Evolutionary conservation across 2,113 vertebrate species (phyloP), one percentile per base, ranked within the genome.

Genomic region (Bambusicola thoracicus): DNA sequence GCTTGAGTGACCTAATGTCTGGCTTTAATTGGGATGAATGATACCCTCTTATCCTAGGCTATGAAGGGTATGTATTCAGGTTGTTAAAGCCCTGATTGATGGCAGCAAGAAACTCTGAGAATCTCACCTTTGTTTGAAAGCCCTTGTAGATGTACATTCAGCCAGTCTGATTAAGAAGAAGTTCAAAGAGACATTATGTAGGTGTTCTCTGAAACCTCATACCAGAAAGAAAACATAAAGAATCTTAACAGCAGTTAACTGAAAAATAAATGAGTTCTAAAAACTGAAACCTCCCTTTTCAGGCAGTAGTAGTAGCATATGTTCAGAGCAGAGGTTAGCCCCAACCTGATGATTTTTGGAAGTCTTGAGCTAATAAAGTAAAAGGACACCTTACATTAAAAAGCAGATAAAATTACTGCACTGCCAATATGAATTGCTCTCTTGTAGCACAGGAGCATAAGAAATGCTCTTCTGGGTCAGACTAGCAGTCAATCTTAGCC

Each of bases 381-480:
- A 65, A 83, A 8, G 27, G 16, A 62, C 6, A 6, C 8, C 30
- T 67, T 40, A 46, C 0, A 46, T 53, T n/a, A 62, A 77, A 59
- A 48, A 61, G 36, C 43, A 38, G 13, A 55, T 34, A 32, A 66
- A 76, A 24, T 44, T 80, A 32, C 18, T 16, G 25, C 41, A 10
- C 24, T 17, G 27, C 8, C 32, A 34, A 32, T 43, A 20, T 53
- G 18, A 67, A 58, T 56, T 67, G 32, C 3, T 30, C 16, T 58
- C 21, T 22, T 53, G n/a, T 30, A 48, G 43, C 22, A 40, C 27
- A 30, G 13, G 18, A 48, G 13, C 2, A 3, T 5, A 65, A 0
- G 0, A 66, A 75, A 80, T 43, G 49, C 18, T 24, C 55, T 46
- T 29, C 41, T 40, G 20, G n/a, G 48, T 78, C 87, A 73, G 49